Evolutionary conservation across 2,113 vertebrate genomes (phyloP).

Genomic region (Plecotus auritus): DNA sequence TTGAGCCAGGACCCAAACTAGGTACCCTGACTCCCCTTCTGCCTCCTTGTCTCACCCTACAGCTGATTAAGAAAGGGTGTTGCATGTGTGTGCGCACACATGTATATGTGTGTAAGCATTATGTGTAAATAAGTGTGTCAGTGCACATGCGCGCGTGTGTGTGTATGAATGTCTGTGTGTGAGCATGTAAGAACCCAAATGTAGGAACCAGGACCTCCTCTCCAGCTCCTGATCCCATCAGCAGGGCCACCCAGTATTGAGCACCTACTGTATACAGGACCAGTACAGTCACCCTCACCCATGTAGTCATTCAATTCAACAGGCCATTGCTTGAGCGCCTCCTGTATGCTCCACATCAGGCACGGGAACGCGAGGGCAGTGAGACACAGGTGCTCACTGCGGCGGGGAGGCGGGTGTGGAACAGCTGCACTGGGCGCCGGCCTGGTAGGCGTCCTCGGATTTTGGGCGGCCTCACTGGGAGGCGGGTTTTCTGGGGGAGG

Average conservation of each 20-base stretch:
- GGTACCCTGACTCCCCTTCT: fast-evolving
- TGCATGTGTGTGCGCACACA: background rate
- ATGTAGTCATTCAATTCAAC: background rate
- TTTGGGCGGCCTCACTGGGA: background rate
- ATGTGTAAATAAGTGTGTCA: background rate
- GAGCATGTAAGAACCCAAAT: background rate
- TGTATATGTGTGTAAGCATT: background rate
- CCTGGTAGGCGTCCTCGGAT: background rate
- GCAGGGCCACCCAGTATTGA: background rate
- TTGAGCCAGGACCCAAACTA: background rate
- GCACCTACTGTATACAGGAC: background rate
- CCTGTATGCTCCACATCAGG: no score
- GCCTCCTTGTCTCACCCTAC: background rate
- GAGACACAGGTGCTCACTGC: background rate
- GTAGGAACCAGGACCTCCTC: background rate
- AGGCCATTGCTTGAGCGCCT: background rate
- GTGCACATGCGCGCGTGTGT: background rate
- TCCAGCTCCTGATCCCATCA: background rate
- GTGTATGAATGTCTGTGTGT: no score
- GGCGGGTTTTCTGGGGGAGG: background rate
- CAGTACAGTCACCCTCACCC: background rate
- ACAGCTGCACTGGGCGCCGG: background rate
- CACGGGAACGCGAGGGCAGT: background rate
- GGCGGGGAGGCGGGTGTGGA: fast-evolving
- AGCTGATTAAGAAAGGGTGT: background rate